These are phyloP conservation scores for Erythrocebus patas DNA, from an alignment of 2,113 vertebrate species.

Conservation along the genomic window DNA sequence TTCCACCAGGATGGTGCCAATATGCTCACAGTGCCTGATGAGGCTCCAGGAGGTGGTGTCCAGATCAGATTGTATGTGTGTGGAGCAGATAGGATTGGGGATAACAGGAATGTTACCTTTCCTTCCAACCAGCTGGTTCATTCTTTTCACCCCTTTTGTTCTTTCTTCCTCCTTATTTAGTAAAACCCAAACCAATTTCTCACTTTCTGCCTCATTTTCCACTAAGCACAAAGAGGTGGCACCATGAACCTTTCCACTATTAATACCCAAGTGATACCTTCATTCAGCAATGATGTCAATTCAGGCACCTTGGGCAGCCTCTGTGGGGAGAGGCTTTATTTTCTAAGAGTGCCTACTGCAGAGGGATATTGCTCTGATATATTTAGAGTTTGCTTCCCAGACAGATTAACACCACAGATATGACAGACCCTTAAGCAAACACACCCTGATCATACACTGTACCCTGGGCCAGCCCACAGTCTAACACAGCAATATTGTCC, in stretches of 20 bases:
- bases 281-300: conserved; percentile 90
- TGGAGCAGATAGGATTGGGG: neutral
- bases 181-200: too few species aligned
- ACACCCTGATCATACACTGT: conserved; percentile 87
- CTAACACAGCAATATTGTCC: neutral
- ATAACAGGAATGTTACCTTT: neutral
- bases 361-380: conserved; percentile 91
- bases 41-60: conserved; percentile 90
- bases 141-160: neutral
- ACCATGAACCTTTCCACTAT: conserved; percentile 91
- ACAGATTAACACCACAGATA: conserved; percentile 92
- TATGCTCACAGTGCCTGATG: conserved; percentile 88
- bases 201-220: neutral
- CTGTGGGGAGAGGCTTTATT: conserved; percentile 89
- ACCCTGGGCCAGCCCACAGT: neutral
- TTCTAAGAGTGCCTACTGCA: conserved; percentile 90
- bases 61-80: neutral
- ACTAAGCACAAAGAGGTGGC: conserved; percentile 88
- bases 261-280: conserved; percentile 88
- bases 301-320: conserved; percentile 90
- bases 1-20: conserved; percentile 91
- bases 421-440: conserved; percentile 91
- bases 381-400: conserved; percentile 91
- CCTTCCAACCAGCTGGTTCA: neutral
- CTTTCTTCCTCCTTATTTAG: neutral